Evolutionary conservation across 1,140 invertebrate genomes (phyloP), one percentile per base, ranked within the genome.

Genomic region (Bemisia tabaci): DNA sequence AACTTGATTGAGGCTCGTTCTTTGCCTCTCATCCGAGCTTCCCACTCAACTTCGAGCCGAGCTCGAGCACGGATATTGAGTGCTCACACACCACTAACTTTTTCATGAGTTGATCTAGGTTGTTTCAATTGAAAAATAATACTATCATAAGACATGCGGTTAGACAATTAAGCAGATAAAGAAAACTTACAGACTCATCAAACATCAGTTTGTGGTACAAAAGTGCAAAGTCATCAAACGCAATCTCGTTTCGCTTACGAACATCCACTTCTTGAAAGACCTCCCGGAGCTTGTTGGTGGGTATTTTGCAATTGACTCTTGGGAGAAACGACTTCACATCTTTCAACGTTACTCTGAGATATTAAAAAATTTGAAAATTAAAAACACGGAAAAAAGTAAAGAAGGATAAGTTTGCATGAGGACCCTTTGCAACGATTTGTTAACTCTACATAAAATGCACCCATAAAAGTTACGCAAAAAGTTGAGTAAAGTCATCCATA

Each of bases 321-420:
- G 91, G 87, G 63, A 97, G 79, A 80, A 97, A 97, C 22, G 85
- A 83, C 79, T 97, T 97, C 2, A 97, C 79, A 75, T 96, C 93
- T 77, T 95, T 96, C 65, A 97, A 75, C 17, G 87, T 89, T 12
- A 97, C 84, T 66, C 91, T 94, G 72, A 22, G 82, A 79, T 72
- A 72, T 71, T 75, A 70, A 69, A 26, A 68, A n/a, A 59, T 60
- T 26, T 22, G 12, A 2, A 24, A 39, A 5, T 66, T 26, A 2
- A 22, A 48, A 22, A 21, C 59, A 11, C 12, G 21, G n/a, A 59
- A 27, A 22, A 58, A 48, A 26, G 1, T 1, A 0, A 1, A 58
- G 33, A 59, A 26, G 22, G 59, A 67, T 22, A 22, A 48, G 22
- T 58, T 12, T 59, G 26, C 27, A 12, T 22, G 48, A 67, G 5